A percentile compares a stretch with the other conserved stretches of the same genome.
Evolutionary conservation across 2,797 vertebrate genomes (phyloP).

Genomic region (Anguilla pacifica): DNA sequence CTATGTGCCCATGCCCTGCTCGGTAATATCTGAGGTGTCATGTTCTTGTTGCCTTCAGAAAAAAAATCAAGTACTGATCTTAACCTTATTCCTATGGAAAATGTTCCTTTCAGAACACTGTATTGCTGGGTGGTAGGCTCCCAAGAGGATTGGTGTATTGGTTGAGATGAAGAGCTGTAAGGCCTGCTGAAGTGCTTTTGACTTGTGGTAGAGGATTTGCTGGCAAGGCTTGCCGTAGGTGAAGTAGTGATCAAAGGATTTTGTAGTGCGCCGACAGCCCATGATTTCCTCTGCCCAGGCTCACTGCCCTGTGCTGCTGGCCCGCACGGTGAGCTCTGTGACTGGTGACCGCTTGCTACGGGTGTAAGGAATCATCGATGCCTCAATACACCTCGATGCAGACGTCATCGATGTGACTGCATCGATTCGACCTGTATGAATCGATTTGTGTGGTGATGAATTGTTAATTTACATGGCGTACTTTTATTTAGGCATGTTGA

Average conservation of each 20-base stretch:
- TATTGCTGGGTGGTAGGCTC: constrained; percentile 34
- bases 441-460: no score
- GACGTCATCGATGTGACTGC: no score
- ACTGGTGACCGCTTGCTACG: neutral
- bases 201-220: constrained; percentile 34
- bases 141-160: constrained; percentile 13
- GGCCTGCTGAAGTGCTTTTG: constrained; percentile 23
- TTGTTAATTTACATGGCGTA: no score
- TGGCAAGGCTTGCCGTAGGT: constrained; percentile 35
- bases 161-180: constrained; percentile 30
- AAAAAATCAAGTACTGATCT: no score
- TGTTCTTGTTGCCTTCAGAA: no score
- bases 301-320: constrained; percentile 6
- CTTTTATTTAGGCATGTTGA: no score
- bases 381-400: no score
- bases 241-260: constrained; percentile 32
- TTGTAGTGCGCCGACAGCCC: constrained; percentile 13
- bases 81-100: neutral
- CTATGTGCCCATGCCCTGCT: neutral
- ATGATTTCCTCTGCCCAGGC: constrained; percentile 16
- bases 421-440: no score
- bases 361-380: no score
- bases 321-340: neutral
- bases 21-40: neutral
- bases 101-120: constrained; percentile 23